phyloP scores from a whole-genome alignment of 2,888 invertebrate species.

The Mystacides longicornis region DNA sequence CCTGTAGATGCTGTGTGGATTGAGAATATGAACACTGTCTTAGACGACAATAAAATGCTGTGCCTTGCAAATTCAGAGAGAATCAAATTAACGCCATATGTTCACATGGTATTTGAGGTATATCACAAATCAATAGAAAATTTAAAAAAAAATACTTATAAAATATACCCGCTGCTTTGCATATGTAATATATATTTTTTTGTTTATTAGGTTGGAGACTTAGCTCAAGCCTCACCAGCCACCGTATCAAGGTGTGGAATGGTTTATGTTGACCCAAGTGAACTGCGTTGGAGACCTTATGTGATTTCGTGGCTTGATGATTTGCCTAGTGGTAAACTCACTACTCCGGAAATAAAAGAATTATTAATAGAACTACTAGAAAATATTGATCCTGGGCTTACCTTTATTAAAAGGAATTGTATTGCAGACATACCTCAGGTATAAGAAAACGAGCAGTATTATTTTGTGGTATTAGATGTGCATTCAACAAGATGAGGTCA shows the following conservation, averaged over 20 bases:
- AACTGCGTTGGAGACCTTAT: slow-evolving; percentile 73
- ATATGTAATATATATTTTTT: too few species aligned
- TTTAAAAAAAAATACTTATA: not conserved
- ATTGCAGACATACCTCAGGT: slow-evolving; percentile 70
- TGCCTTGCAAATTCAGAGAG: slow-evolving; percentile 86
- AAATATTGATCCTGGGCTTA: slow-evolving; percentile 60
- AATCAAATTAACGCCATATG: slow-evolving; percentile 69
- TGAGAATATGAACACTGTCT: slow-evolving; percentile 82
- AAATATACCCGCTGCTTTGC: not conserved
- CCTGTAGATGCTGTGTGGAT: slow-evolving; percentile 88
- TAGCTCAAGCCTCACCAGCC: slow-evolving; percentile 77
- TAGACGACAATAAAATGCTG: slow-evolving; percentile 83
- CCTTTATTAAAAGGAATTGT: slow-evolving; percentile 62
- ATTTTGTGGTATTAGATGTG: too few species aligned
- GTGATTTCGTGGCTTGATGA: slow-evolving; percentile 69
- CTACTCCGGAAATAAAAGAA: slow-evolving; percentile 51
- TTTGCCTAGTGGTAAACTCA: slow-evolving; percentile 42
- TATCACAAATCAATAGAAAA: slow-evolving; percentile 12
- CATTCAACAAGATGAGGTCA: too few species aligned
- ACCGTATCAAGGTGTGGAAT: slow-evolving; percentile 88
- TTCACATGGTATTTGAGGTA: slow-evolving; percentile 83
- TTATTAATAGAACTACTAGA: slow-evolving; percentile 61
- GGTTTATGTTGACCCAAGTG: slow-evolving; percentile 81
- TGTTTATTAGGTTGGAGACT: slow-evolving; percentile 60
- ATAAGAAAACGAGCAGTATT: too few species aligned